Percentiles rank a stretch among this genome's conserved stretches.
Evolutionary conservation across 2,113 vertebrate genomes (phyloP).

Genomic region (Megaceryle torquata): DNA sequence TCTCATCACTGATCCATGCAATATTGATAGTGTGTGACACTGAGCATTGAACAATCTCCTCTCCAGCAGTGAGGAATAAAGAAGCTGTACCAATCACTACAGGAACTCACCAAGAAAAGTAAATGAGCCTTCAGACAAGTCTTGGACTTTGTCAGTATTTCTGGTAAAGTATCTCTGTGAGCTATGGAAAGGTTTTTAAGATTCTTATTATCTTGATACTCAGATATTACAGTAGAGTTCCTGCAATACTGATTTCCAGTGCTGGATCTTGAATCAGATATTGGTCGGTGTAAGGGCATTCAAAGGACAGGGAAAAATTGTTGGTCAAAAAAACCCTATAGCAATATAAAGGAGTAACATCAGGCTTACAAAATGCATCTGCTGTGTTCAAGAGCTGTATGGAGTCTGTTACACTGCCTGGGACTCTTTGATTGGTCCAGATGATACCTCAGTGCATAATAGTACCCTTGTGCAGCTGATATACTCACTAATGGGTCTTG

Average conservation of each 20-base stretch:
- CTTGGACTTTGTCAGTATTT: not conserved
- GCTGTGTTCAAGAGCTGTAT: not conserved
- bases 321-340: fast-evolving
- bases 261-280: not conserved
- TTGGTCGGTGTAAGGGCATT: not conserved
- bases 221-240: not conserved
- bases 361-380: not conserved
- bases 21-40: not conserved
- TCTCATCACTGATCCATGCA: not conserved
- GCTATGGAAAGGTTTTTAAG: not conserved
- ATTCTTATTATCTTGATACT: not conserved
- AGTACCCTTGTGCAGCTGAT: not conserved
- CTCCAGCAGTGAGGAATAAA: not conserved
- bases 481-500: not conserved
- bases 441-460: fast-evolving
- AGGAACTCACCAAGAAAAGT: not conserved
- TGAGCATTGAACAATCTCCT: not conserved
- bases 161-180: not conserved
- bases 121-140: not conserved
- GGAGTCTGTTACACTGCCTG: not conserved
- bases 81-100: not conserved
- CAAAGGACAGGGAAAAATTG: not conserved
- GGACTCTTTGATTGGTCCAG: not conserved
- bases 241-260: not conserved
- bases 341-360: not conserved